Base-by-base conservation (phyloP, 2,888 invertebrate species). In the Pammene aurita region DNA sequence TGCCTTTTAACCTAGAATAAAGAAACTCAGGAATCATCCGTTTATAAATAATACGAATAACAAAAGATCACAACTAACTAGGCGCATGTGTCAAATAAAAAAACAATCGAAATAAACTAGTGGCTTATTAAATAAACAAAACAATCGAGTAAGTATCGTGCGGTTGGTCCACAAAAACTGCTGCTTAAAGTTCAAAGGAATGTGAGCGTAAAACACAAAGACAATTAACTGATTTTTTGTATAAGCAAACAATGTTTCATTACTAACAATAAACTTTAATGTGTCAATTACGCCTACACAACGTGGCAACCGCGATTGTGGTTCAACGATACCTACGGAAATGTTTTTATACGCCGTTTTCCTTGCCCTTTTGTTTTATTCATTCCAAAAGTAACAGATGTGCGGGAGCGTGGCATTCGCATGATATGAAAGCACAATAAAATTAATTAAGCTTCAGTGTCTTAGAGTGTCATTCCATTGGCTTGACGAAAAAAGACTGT, bases 291-390 rank as follows among this genome's bases (percentile, higher is more conserved):
- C 63, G 71, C 70, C 75, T 67, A 62, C 67, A 56, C 71, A 42
- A 62, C 68, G 57, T 68, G 68, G 70, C 50, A 68, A 62, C 72
- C 64, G 63, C 70, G 71, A 73, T 70, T 75, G 75, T 72, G 75
- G 66, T 73, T 73, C 44, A 48, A 26, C 56, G 72, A 77, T 73
- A 74, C 73, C 76, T 73, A 74, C 74, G 76, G 74, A 77, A 78
- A 77, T 70, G 74, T 77, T 76, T 77, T 74, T 74, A 67, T 74
- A 66, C 52, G 48, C 71, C 71, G 70, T 77, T 84, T 79, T 80
- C 77, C 81, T 78, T 76, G 67, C 78, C 74, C 71, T 69, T 70
- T 72, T 78, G 66, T 56, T 73, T 71, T 44, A 70, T 63, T 70
- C 57, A 65, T 63, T 65, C 62, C 58, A 26, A 58, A 57, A 46